phyloP scores from a whole-genome alignment of 2,888 invertebrate genomes.

The Eupithecia vulgata region DNA sequence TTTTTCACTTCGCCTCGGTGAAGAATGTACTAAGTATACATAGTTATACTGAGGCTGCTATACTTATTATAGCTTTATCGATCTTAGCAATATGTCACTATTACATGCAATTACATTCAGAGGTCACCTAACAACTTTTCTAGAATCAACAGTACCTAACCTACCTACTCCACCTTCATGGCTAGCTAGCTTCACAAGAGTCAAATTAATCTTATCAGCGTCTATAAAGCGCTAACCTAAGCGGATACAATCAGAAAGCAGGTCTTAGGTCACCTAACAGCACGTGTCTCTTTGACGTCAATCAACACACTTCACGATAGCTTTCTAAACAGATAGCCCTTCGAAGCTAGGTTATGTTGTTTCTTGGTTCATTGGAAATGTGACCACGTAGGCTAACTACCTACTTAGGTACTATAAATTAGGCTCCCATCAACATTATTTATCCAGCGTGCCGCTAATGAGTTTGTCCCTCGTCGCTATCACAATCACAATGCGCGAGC shows the following conservation, averaged over 20 bases:
- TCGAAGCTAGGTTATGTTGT: conserved; percentile 39
- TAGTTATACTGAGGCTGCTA: conserved; percentile 5
- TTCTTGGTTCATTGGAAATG: conserved; percentile 39
- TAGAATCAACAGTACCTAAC: conserved; percentile 44
- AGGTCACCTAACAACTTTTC: conserved; percentile 49
- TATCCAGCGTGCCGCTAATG: conserved; percentile 54
- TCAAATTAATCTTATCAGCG: conserved; percentile 57
- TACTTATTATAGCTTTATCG: conserved; percentile 9
- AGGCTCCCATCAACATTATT: conserved; percentile 53
- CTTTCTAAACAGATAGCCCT: conserved; percentile 57
- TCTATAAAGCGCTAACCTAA: conserved; percentile 47
- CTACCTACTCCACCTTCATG: conserved; percentile 40
- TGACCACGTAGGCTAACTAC: conserved; percentile 38
- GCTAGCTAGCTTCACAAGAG: conserved; percentile 32
- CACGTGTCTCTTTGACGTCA: conserved; percentile 70
- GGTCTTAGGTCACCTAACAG: conserved; percentile 68
- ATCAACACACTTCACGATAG: conserved; percentile 57
- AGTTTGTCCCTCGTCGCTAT: conserved; percentile 55
- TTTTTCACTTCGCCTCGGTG: no score
- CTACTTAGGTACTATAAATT: conserved; percentile 43
- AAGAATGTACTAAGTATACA: no score
- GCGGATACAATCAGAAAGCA: conserved; percentile 59
- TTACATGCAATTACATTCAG: conserved; percentile 38
- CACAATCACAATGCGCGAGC: conserved; percentile 50
- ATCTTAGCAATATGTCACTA: conserved; percentile 34